phyloP scores from a whole-genome alignment of 92 coral and sea anemone species.

The Zoanthus sociatus region DNA sequence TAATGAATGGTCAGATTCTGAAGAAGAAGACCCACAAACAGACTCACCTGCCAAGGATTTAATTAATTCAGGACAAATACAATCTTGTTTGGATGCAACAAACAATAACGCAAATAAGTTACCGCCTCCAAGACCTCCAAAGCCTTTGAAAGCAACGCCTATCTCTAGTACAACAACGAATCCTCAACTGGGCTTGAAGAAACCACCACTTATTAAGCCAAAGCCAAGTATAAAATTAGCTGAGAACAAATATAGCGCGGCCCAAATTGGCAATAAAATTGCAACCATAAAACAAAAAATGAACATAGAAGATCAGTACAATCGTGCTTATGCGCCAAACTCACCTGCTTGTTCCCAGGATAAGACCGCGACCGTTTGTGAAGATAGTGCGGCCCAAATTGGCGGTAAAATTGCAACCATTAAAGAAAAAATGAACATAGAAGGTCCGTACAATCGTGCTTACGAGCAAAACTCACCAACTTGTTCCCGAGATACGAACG shows the following conservation, averaged over 20 bases:
- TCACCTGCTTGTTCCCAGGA: neutral
- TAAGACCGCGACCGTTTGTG: neutral
- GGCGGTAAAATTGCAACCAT: neutral
- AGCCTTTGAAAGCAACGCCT: neutral
- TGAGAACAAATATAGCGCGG: neutral
- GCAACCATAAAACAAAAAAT: neutral
- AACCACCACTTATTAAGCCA: neutral
- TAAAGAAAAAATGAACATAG: neutral
- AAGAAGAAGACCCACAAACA: neutral
- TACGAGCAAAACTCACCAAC: neutral
- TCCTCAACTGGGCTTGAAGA: neutral
- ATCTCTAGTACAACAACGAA: neutral
- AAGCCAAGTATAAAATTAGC: neutral
- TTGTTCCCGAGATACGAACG: neutral
- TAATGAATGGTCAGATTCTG: slow-evolving; percentile 14
- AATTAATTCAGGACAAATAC: neutral
- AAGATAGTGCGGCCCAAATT: neutral
- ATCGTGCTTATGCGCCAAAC: neutral
- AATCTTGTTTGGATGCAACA: neutral
- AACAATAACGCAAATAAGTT: neutral
- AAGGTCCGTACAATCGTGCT: neutral
- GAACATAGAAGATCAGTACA: neutral
- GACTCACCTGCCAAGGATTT: too few species aligned
- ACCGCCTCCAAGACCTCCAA: slow-evolving; percentile 25
- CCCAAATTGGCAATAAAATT: neutral